Evolutionary conservation across 2,113 vertebrate species (phyloP).

Genomic region (Apistogramma diplotaenia): DNA sequence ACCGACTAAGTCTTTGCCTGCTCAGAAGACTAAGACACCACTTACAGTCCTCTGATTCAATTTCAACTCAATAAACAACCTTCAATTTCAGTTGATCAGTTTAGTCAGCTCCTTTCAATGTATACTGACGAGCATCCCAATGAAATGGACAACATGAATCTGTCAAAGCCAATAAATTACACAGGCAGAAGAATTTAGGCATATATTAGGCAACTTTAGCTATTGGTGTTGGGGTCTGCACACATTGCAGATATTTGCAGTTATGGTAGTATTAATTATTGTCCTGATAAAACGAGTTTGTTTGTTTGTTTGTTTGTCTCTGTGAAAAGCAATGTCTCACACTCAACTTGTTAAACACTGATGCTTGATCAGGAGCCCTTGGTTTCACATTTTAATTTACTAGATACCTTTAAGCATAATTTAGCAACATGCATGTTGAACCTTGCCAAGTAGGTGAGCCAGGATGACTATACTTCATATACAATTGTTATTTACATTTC

Average conservation of each 20-base stretch:
- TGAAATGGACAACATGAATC: background rate
- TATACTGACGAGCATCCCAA: background rate
- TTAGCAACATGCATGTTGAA: no score
- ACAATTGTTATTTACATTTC: background rate
- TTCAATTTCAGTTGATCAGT: background rate
- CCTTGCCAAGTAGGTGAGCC: background rate
- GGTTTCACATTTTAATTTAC: no score
- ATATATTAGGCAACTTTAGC: background rate
- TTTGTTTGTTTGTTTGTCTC: background rate
- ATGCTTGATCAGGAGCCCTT: no score
- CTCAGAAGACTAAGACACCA: background rate
- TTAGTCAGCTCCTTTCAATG: background rate
- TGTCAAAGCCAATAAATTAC: background rate
- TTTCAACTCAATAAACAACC: background rate
- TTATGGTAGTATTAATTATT: background rate
- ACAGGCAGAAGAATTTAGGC: background rate
- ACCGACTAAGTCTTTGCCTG: slow-evolving; percentile 28
- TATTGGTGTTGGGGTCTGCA: background rate
- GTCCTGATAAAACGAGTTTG: background rate
- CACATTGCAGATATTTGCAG: background rate
- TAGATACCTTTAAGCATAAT: no score
- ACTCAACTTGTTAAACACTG: background rate
- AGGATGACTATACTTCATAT: rapidly evolving
- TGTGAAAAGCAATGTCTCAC: background rate
- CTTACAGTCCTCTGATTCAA: background rate